phyloP scores from a whole-genome alignment of 2,113 vertebrate species.

The Labrus mixtus region DNA sequence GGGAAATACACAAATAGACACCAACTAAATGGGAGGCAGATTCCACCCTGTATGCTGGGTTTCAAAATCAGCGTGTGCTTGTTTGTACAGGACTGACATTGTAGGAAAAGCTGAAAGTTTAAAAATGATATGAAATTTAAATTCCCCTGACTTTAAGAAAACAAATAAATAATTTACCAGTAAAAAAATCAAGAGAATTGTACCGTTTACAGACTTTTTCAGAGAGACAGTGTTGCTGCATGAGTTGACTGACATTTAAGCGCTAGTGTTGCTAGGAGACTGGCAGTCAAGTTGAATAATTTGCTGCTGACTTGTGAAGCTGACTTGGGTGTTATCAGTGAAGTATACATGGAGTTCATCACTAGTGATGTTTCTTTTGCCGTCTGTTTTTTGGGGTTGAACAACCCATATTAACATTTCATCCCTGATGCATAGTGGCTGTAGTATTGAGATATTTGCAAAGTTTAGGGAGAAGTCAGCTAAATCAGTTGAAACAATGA shows the following conservation, averaged over 20 bases:
- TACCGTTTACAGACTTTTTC: background rate
- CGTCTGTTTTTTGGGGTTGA: background rate
- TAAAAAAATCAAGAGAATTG: background rate
- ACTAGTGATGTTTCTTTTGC: no score
- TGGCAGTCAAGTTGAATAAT: background rate
- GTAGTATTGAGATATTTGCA: no score
- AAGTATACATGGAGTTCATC: background rate
- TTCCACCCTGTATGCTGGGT: background rate
- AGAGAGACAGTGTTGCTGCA: background rate
- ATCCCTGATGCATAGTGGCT: no score
- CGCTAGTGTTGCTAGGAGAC: background rate
- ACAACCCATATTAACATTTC: background rate
- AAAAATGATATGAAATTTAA: background rate
- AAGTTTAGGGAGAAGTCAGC: no score
- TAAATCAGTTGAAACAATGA: no score
- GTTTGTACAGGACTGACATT: background rate
- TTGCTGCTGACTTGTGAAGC: background rate
- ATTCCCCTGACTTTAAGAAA: background rate
- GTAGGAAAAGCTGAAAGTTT: background rate
- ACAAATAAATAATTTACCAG: background rate
- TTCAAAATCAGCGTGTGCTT: background rate
- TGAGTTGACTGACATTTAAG: background rate
- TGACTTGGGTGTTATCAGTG: background rate
- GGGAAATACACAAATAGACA: slow-evolving; percentile 5
- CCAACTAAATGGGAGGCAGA: background rate